Conservation (phyloP, 2,797 vertebrate species). For the Scolopax bukidnonensis region DNA sequence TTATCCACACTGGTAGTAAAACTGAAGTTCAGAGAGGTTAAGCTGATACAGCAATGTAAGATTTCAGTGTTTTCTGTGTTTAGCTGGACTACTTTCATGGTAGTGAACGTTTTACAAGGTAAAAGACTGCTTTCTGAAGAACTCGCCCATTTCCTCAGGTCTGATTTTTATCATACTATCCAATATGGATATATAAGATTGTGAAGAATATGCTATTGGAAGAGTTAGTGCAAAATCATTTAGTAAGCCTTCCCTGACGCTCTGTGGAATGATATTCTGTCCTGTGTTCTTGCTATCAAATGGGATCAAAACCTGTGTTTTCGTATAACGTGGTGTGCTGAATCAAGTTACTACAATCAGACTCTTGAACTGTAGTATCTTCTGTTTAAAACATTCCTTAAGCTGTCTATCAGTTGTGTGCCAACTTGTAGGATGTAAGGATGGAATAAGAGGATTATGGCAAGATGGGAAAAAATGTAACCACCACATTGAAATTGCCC, state of each 20-base stretch:
- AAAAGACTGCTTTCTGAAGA: background rate
- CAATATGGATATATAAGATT: background rate
- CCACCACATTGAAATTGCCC: background rate
- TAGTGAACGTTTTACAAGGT: background rate
- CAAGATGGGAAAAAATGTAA: background rate
- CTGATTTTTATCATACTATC: background rate
- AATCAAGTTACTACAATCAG: background rate
- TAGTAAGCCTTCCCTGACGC: background rate
- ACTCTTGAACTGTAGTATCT: background rate
- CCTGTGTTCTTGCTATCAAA: background rate
- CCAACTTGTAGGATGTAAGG: background rate
- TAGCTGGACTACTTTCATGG: background rate
- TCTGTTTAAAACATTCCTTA: background rate
- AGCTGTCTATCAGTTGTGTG: background rate
- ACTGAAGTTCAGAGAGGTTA: background rate
- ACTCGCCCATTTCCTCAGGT: rapidly evolving
- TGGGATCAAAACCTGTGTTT: background rate
- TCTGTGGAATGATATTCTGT: background rate
- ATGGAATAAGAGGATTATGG: background rate
- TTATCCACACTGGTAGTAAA: background rate
- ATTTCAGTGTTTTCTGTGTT: background rate
- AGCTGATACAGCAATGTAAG: background rate
- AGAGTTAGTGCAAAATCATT: background rate
- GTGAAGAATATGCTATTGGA: background rate
- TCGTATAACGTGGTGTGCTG: background rate